Base-by-base conservation (phyloP, 1,140 invertebrate species). In the Pygmarrhopalites habei region DNA sequence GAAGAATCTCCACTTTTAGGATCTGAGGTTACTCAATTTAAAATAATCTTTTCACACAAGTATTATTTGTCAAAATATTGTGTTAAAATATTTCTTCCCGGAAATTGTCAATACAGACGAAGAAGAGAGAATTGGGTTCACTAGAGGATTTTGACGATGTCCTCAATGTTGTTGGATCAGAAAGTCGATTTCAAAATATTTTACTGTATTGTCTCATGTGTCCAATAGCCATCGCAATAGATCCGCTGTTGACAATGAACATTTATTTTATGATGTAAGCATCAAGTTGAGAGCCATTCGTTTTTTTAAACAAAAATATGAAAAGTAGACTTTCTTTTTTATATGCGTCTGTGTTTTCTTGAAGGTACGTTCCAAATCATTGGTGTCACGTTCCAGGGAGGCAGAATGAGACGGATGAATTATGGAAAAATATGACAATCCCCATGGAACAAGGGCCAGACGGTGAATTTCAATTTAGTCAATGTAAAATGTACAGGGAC, bases 371-470 rank as follows among this genome's bases (percentile, higher is more conserved):
- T 39, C 65, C 65, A 12, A 25, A 69, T 14, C 67, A 65, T 47
- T 69, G 60, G 60, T 71, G 69, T 47, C 47, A 61, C 30, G 66
- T 71, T 41, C 63, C 60, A 43, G 68, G 68, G 21, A 65, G 63
- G 43, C 41, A 46, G 12, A 66, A 65, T 47, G 62, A 56, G 26
- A 21, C 12, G 14, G 25, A 64, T 2, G 58, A 63, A 0, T 12
- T 12, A 12, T 71, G 69, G 69, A 71, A 66, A 55, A 65, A 68
- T 59, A 12, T 63, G 7, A 67, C 65, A 25, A 61, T 71, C 26
- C 69, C 69, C 15, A 35, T 55, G 68, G 30, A 55, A 32, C 25
- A 23, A 12, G 46, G 65, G 7, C 57, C 61, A 1, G 65, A 64
- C 23, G 61, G 53, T 12, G 10, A 17, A n/a, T 10, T 19, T 5